These are phyloP conservation scores for Drepana falcataria DNA, from an alignment of 2,888 invertebrate genomes.

Conservation along the genomic window DNA sequence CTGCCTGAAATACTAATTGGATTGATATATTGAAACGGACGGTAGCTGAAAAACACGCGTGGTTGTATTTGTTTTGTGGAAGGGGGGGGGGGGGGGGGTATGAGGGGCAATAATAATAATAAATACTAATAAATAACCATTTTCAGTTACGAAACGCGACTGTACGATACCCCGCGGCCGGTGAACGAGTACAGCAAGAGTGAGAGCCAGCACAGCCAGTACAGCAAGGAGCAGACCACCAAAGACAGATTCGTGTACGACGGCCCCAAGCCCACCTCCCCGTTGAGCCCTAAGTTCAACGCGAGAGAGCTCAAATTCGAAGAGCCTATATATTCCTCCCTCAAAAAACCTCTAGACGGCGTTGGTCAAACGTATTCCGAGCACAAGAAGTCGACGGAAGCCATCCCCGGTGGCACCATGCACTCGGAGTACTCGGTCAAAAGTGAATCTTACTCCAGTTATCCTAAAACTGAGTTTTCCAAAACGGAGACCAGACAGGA, in stretches of 20 bases:
- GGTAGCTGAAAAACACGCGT: no score
- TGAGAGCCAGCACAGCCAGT: slow-evolving; percentile 40
- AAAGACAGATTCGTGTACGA: slow-evolving; percentile 45
- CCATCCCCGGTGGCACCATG: slow-evolving; percentile 65
- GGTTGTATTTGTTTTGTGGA: not conserved
- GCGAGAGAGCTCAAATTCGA: slow-evolving; percentile 71
- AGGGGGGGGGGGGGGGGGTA: no score
- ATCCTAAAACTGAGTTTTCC: slow-evolving; percentile 57
- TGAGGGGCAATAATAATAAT: not conserved
- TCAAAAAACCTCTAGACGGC: slow-evolving; percentile 63
- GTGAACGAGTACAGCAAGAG: slow-evolving; percentile 51
- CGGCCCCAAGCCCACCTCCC: slow-evolving; percentile 46
- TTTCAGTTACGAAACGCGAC: slow-evolving; percentile 76
- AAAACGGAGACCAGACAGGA: slow-evolving; percentile 56
- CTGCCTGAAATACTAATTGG: no score
- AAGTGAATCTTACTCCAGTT: slow-evolving; percentile 64
- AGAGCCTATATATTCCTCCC: slow-evolving; percentile 61
- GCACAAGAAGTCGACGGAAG: slow-evolving; percentile 65
- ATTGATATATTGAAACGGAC: no score
- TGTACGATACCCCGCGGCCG: slow-evolving; percentile 74
- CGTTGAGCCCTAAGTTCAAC: slow-evolving; percentile 72
- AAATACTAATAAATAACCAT: slow-evolving; percentile 32
- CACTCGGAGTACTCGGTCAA: slow-evolving; percentile 62
- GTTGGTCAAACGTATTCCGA: slow-evolving; percentile 63
- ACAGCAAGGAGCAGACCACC: slow-evolving; percentile 44